Evolutionary conservation across 2,888 invertebrate species (phyloP).

Genomic region (Perizoma flavofasciatum): DNA sequence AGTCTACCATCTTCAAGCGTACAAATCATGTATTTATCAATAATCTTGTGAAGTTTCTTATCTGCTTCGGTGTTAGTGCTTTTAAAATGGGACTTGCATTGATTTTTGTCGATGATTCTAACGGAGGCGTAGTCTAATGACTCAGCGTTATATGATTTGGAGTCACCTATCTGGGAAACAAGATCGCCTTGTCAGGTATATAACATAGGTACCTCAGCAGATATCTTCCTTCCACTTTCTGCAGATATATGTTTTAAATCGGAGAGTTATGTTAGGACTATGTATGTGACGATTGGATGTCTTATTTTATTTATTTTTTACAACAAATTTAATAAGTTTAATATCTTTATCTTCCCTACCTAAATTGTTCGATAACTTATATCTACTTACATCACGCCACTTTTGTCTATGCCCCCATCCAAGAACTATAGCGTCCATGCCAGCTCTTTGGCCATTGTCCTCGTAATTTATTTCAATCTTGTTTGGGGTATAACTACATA

Average conservation of each 20-base stretch:
- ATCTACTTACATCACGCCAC: slow-evolving; percentile 32
- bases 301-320: no score
- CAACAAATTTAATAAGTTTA: no score
- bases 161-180: slow-evolving; percentile 2
- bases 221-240: no score
- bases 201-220: no score
- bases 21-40: slow-evolving; percentile 34
- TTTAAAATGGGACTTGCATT: slow-evolving; percentile 34
- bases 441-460: slow-evolving; percentile 37
- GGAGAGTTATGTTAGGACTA: no score
- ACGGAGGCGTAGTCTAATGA: slow-evolving; percentile 39
- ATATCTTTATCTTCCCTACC: no score
- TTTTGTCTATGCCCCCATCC: slow-evolving; percentile 50
- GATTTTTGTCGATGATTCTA: slow-evolving; percentile 35
- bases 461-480: slow-evolving; percentile 49
- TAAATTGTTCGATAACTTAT: no score
- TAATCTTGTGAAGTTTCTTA: slow-evolving; percentile 10
- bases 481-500: slow-evolving; percentile 47
- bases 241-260: no score
- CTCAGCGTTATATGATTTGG: slow-evolving; percentile 9
- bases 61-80: neutral
- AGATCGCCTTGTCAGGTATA: neutral
- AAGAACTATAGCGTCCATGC: slow-evolving; percentile 41
- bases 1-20: slow-evolving; percentile 27
- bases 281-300: no score